Evolutionary conservation across 2,888 invertebrate genomes (phyloP).

Genomic region (Tinea pellionella): DNA sequence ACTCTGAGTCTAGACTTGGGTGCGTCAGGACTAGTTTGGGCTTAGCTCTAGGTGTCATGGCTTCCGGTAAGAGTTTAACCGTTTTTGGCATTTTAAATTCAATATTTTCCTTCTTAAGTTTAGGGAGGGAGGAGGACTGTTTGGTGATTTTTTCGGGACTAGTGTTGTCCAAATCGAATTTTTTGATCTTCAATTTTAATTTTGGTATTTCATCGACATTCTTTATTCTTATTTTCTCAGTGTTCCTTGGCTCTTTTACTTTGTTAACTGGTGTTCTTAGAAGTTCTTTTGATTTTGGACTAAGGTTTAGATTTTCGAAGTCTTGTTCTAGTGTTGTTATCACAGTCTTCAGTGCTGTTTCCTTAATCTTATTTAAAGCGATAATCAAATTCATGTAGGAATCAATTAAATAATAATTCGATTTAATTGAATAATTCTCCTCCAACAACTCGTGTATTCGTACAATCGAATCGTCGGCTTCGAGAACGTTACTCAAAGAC

Average conservation of each 20-base stretch:
- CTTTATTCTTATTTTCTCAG: neutral
- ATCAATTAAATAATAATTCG: constrained; percentile 18
- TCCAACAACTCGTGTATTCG: constrained; percentile 37
- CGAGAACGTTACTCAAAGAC: constrained; percentile 24
- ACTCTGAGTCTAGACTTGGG: constrained; percentile 18
- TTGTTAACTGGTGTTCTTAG: constrained; percentile 36
- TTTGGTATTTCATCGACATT: constrained; percentile 42
- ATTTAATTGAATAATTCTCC: constrained; percentile 19
- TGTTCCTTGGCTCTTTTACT: constrained; percentile 21
- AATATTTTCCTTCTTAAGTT: constrained; percentile 17
- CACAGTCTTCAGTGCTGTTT: constrained; percentile 20
- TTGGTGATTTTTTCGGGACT: constrained; percentile 22
- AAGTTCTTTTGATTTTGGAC: constrained; percentile 22
- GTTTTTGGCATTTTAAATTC: constrained; percentile 44
- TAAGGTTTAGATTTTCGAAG: constrained; percentile 32
- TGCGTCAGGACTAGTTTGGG: constrained; percentile 27
- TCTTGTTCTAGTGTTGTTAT: constrained; percentile 26
- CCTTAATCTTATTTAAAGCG: constrained; percentile 31
- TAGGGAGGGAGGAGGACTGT: too few species aligned
- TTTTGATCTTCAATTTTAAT: constrained; percentile 35
- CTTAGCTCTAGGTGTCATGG: constrained; percentile 33
- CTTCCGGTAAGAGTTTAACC: constrained; percentile 33
- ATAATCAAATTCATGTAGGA: constrained; percentile 39
- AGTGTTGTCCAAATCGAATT: constrained; percentile 39
- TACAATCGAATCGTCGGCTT: constrained; percentile 34